Evolutionary conservation across 1,140 invertebrate genomes (phyloP), one percentile per base, ranked within the genome.

Genomic region (Bombus difficillimus): DNA sequence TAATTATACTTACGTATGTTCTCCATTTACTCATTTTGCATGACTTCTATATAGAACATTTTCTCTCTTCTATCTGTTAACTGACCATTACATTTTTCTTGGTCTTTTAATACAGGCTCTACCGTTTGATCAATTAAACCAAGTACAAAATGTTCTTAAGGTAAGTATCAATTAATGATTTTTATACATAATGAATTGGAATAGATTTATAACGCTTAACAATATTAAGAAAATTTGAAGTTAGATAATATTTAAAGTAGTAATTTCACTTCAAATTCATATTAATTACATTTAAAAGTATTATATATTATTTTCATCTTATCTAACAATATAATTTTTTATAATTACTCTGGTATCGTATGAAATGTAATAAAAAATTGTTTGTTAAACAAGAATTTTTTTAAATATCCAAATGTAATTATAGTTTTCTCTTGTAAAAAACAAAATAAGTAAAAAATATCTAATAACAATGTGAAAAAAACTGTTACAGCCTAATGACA

Each of bases 61-160:
- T 18, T 37, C 8, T 68, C 25, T 28, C 6, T n/a, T 41, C 25
- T 71, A 71, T 72, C 18, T 53, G 6, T 39, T 39, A 72, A 41
- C 2, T 53, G 39, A n/a, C 22, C 12, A 15, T 53, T 79, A 22
- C 5, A 3, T 66, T 47, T 6, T 5, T 5, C 34, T 18, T 79
- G 34, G 37, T 41, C 59, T 12, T 47, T 66, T 13, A n/a, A 71
- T 28, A n/a, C 13, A 85, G 83, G 77, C 83, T 28, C 3, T 53
- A 2, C 68, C 83, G 12, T 22, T 53, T 41, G 43, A n/a, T 18
- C 1, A 4, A 64, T 6, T 25, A 9, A 5, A 59, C 41, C 64
- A 9, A 71, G 5, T 32, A 43, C 1, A 32, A 18, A n/a, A 13
- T n/a, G 18, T 0, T 41, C 15, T 9, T 78, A 32, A 25, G 1